Conservation (phyloP, 2,113 vertebrate species). For the Pachyramphus minor region DNA sequence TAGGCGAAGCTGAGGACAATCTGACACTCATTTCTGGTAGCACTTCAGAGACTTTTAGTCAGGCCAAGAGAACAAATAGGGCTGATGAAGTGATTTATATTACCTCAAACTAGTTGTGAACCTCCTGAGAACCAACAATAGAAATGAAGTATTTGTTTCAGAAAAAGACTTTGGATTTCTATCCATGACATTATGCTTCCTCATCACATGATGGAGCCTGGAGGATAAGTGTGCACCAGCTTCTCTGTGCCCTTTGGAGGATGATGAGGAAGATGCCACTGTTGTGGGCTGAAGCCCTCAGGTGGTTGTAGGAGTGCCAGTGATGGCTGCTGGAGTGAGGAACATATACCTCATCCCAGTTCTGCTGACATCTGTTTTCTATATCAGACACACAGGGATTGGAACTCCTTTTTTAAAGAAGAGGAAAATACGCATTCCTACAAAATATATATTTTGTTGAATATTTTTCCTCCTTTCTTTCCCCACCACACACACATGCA, state of each 20-base stretch:
- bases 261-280: background rate
- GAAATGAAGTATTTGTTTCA: background rate
- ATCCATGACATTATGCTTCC: background rate
- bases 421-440: background rate
- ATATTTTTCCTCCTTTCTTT: background rate
- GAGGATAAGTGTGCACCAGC: background rate
- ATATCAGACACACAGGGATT: background rate
- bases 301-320: background rate
- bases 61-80: background rate
- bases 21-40: background rate
- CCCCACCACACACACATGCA: background rate
- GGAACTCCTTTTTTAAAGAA: background rate
- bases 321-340: background rate
- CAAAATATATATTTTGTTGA: background rate
- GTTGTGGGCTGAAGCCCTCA: background rate
- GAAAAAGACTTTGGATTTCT: background rate
- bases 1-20: background rate
- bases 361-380: background rate
- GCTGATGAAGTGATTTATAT: background rate
- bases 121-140: background rate
- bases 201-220: rapidly evolving
- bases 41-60: background rate
- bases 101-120: background rate
- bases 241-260: background rate
- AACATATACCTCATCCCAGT: background rate